These are phyloP conservation scores for Gavia stellata DNA, from an alignment of 2,113 vertebrate species.

Conservation along the genomic window DNA sequence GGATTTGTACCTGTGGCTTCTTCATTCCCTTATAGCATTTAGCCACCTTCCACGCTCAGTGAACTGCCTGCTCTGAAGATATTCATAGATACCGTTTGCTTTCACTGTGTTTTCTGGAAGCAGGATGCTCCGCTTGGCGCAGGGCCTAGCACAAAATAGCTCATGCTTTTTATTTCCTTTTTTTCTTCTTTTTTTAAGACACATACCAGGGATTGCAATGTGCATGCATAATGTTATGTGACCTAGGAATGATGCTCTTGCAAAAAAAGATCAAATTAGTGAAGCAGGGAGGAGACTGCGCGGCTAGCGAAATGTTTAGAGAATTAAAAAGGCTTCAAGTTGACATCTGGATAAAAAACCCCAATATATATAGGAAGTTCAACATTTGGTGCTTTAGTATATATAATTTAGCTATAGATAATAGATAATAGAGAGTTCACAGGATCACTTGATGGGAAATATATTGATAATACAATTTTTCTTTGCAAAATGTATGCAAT, in stretches of 20 bases:
- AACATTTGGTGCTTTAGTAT: background rate
- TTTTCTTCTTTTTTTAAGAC: background rate
- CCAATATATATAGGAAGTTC: background rate
- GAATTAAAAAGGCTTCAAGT: background rate
- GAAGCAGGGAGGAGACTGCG: background rate
- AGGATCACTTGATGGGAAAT: slow-evolving; percentile 70
- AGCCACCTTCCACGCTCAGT: background rate
- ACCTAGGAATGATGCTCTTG: background rate
- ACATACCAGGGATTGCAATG: background rate
- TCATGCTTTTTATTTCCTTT: slow-evolving; percentile 29
- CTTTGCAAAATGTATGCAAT: slow-evolving; percentile 64
- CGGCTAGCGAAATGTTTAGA: background rate
- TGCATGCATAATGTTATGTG: background rate
- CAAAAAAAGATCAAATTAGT: background rate
- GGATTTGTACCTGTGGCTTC: background rate
- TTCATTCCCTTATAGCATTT: background rate
- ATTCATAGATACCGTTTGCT: background rate
- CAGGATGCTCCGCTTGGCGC: slow-evolving; percentile 11
- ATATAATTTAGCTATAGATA: slow-evolving; percentile 19
- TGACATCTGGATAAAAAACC: slow-evolving; percentile 2
- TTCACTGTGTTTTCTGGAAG: background rate
- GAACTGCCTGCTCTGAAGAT: background rate
- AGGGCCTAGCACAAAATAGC: slow-evolving; percentile 14
- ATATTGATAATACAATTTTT: slow-evolving; percentile 74
- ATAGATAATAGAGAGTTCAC: slow-evolving; percentile 35